Evolutionary conservation across 2,797 vertebrate genomes (phyloP).

Genomic region (Bradypodion ventrale): DNA sequence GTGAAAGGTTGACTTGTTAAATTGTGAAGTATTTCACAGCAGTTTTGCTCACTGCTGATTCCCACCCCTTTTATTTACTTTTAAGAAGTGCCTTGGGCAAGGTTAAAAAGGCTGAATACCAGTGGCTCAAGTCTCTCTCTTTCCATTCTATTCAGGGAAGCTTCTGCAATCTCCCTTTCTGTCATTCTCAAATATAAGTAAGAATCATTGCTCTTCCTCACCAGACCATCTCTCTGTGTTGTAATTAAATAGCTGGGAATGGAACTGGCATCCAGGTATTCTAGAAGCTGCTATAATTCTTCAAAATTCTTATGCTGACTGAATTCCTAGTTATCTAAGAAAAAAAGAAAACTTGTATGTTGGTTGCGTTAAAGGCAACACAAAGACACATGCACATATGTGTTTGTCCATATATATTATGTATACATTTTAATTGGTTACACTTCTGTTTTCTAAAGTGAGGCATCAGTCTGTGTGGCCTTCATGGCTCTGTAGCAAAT

Average conservation of each 20-base stretch:
- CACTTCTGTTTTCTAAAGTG: background rate
- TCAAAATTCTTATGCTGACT: background rate
- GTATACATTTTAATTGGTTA: background rate
- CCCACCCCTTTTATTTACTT: background rate
- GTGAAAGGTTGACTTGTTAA: slow-evolving; percentile 13
- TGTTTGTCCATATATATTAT: background rate
- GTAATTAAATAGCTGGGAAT: background rate
- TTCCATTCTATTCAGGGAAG: background rate
- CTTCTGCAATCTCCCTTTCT: background rate
- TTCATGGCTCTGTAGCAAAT: slow-evolving; percentile 12
- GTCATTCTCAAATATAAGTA: background rate
- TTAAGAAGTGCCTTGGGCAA: background rate
- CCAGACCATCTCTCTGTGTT: background rate
- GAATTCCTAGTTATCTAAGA: background rate
- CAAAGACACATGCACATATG: no score
- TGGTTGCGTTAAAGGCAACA: background rate
- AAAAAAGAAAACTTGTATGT: background rate
- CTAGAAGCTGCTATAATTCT: background rate
- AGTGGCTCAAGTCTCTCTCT: background rate
- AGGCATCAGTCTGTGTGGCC: slow-evolving; percentile 30
- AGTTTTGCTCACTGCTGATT: background rate
- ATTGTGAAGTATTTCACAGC: background rate
- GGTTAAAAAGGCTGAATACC: background rate
- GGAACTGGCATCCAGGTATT: background rate
- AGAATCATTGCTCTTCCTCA: background rate